phyloP scores from a whole-genome alignment of 37 sponge, comb jelly and placozoan genomes.

The Beroe forskalii region DNA sequence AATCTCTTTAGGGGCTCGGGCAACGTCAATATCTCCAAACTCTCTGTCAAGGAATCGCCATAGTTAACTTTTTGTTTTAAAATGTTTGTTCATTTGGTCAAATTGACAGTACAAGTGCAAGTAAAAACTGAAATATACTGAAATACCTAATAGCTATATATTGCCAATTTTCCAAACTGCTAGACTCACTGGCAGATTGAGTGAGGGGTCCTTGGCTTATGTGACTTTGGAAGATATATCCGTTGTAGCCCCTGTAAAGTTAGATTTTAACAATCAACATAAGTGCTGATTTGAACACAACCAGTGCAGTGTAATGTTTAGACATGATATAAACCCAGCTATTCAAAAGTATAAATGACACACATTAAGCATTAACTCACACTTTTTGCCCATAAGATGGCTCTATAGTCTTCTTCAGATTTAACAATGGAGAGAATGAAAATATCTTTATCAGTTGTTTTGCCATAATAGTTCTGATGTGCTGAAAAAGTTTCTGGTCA shows the following conservation, averaged over 20 bases:
- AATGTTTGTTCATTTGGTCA: too few species aligned
- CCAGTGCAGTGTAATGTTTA: too few species aligned
- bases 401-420: constrained; percentile 69
- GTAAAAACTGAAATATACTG: too few species aligned
- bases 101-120: too few species aligned
- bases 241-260: constrained; percentile 11
- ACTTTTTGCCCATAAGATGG: constrained; percentile 82
- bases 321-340: too few species aligned
- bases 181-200: constrained; percentile 56
- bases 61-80: too few species aligned
- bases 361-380: too few species aligned
- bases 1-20: constrained; percentile 10
- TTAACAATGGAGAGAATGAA: constrained; percentile 79
- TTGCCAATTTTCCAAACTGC: too few species aligned
- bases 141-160: too few species aligned
- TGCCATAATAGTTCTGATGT: constrained; percentile 85
- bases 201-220: not conserved
- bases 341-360: too few species aligned
- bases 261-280: too few species aligned
- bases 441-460: constrained; percentile 74
- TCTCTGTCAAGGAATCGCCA: not conserved
- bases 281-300: too few species aligned
- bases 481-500: constrained; percentile 66
- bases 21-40: not conserved
- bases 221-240: not conserved